phyloP scores from a whole-genome alignment of 2,113 vertebrate species.

The Neotoma lepida region DNA sequence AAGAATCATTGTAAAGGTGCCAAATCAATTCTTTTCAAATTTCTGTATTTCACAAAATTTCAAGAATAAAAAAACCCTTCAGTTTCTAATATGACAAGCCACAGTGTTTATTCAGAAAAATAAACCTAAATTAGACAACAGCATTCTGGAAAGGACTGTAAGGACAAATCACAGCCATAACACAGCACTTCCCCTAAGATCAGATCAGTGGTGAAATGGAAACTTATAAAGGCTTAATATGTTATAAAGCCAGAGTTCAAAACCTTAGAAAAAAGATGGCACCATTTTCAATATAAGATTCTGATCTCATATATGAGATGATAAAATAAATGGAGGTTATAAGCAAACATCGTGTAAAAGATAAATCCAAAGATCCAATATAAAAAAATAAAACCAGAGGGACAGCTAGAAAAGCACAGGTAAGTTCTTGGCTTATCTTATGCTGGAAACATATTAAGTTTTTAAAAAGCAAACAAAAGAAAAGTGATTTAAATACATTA shows the following conservation, averaged over 20 bases:
- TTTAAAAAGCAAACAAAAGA: background rate
- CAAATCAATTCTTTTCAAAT: background rate
- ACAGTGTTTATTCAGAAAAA: background rate
- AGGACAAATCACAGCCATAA: background rate
- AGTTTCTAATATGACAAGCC: background rate
- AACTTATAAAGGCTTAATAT: background rate
- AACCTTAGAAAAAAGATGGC: background rate
- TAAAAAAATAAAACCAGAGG: background rate
- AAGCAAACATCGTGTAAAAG: background rate
- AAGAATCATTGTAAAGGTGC: background rate
- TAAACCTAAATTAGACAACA: background rate
- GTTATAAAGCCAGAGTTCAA: conserved; percentile 9
- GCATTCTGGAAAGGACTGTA: background rate
- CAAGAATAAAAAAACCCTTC: background rate
- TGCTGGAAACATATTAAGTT: background rate
- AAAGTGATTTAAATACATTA: background rate
- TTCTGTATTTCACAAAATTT: conserved; percentile 14
- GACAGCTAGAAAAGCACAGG: background rate
- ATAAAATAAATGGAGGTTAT: background rate
- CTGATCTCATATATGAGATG: background rate
- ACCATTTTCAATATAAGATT: background rate
- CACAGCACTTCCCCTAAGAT: background rate
- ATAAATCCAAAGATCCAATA: background rate
- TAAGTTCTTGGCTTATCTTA: background rate
- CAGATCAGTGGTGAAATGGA: background rate